These are phyloP conservation scores for Aphyosemion australe DNA, from an alignment of 2,113 vertebrate species.

Conservation along the genomic window DNA sequence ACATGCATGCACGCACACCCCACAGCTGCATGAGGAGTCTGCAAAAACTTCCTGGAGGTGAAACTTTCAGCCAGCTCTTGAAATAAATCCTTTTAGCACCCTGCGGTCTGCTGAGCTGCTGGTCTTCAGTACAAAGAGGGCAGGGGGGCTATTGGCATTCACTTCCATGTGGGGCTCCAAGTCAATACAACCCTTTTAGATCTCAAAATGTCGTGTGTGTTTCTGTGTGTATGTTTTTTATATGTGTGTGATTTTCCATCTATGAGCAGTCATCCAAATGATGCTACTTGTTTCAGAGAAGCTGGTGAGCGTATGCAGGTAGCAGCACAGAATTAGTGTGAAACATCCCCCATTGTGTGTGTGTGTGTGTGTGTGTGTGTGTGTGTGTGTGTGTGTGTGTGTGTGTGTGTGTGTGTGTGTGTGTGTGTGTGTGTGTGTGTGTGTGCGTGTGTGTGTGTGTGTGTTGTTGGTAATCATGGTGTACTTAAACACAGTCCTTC, in stretches of 20 bases:
- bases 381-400: too few relatives aligned
- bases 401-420: too few relatives aligned
- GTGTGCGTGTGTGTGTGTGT: constrained; percentile 18
- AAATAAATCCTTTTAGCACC: constrained; percentile 75
- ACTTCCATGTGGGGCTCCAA: constrained; percentile 48
- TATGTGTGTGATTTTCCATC: constrained; percentile 13
- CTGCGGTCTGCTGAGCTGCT: constrained; percentile 56
- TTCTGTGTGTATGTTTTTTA: constrained; percentile 2
- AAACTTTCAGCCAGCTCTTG: constrained; percentile 56
- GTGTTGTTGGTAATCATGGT: constrained; percentile 54
- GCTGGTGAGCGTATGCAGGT: not conserved
- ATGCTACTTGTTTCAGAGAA: constrained; percentile 12
- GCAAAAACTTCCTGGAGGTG: constrained; percentile 52
- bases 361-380: too few relatives aligned
- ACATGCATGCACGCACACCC: constrained; percentile 2
- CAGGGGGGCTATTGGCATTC: constrained; percentile 56
- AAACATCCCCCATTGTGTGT: not conserved
- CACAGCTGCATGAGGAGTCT: constrained; percentile 24
- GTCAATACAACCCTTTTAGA: constrained; percentile 70
- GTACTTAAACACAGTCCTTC: constrained; percentile 51
- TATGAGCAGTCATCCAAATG: constrained; percentile 3
- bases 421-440: too few relatives aligned
- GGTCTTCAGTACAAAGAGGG: constrained; percentile 43
- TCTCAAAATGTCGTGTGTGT: constrained; percentile 34
- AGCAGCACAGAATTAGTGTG: not conserved